These are phyloP conservation scores for Piscicola geometra DNA, from an alignment of 2,888 invertebrate genomes.

Conservation along the genomic window DNA sequence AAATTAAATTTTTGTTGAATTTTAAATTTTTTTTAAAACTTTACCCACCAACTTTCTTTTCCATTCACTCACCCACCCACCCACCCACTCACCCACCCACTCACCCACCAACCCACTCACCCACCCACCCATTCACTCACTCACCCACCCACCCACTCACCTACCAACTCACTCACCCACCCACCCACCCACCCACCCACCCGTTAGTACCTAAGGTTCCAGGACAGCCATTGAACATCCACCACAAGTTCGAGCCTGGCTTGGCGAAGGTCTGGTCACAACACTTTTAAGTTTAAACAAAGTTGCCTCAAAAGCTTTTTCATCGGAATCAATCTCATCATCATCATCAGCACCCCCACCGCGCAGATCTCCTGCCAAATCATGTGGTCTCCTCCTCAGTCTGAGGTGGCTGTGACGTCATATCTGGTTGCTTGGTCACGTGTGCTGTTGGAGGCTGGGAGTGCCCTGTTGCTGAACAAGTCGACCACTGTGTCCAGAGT, in stretches of 20 bases:
- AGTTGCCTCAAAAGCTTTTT: not conserved
- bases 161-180: no score
- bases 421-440: constrained; percentile 44
- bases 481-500: constrained; percentile 40
- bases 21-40: no score
- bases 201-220: constrained; percentile 42
- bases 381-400: constrained; percentile 42
- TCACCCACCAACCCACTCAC: no score
- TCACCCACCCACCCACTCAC: no score
- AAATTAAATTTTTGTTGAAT: no score
- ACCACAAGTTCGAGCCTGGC: constrained; percentile 42
- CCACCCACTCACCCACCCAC: no score
- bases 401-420: constrained; percentile 40
- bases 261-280: constrained; percentile 42
- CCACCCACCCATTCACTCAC: no score
- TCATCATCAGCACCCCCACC: constrained; percentile 37
- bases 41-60: no score
- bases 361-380: constrained; percentile 42
- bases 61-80: no score
- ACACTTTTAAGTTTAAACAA: not conserved
- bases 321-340: no score
- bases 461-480: constrained; percentile 34
- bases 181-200: no score
- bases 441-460: constrained; percentile 21
- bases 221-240: constrained; percentile 40